A percentile compares a stretch with the other conserved stretches of the same genome.
Evolutionary conservation across 92 coral and sea anemone species (phyloP).

Genomic region (Anthopleura xanthogrammica): DNA sequence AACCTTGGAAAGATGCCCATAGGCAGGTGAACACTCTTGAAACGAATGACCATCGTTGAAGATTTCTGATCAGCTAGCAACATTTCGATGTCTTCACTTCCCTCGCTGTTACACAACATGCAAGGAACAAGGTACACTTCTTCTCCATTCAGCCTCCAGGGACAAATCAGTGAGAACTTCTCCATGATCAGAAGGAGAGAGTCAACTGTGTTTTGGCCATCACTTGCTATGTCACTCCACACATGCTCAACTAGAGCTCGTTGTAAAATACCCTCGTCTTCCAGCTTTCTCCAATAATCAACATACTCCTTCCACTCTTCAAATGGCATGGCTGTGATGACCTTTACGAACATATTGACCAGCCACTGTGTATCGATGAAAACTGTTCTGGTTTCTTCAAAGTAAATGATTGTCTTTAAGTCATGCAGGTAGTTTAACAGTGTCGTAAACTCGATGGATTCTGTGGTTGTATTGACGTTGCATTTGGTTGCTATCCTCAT

Average conservation of each 20-base stretch:
- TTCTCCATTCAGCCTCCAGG: neutral
- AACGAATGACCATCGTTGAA: neutral
- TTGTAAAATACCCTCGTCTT: conserved; percentile 32
- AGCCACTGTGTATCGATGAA: conserved; percentile 63
- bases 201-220: neutral
- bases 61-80: neutral
- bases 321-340: conserved; percentile 53
- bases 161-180: conserved; percentile 44
- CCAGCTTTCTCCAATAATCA: conserved; percentile 30
- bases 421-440: conserved; percentile 54
- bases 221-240: conserved; percentile 12
- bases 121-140: neutral
- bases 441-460: conserved; percentile 18
- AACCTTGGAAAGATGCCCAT: conserved; percentile 3
- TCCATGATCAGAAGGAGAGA: conserved; percentile 38
- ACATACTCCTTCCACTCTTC: neutral
- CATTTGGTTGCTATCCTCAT: conserved; percentile 10
- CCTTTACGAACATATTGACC: conserved; percentile 49
- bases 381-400: conserved; percentile 37
- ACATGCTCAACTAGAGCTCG: conserved; percentile 21
- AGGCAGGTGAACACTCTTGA: neutral
- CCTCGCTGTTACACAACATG: neutral
- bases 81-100: neutral
- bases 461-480: neutral
- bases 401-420: conserved; percentile 42